Conservation (phyloP, 2,888 invertebrate species). For the Phytoseiulus persimilis region DNA sequence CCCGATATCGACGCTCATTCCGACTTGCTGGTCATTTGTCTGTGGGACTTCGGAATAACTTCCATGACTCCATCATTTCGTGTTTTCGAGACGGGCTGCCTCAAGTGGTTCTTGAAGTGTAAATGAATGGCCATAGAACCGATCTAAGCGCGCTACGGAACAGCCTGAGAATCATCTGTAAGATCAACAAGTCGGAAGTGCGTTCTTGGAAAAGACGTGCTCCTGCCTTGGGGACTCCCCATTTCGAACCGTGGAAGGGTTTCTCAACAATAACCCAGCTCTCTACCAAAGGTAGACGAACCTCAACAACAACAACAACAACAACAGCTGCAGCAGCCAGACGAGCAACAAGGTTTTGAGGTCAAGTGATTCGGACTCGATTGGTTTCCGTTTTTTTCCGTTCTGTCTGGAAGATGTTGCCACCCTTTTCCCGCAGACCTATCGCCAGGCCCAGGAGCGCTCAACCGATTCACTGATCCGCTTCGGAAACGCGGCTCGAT, state of each 20-base stretch:
- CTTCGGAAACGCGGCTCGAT: too few species aligned
- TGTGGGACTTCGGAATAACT: too few species aligned
- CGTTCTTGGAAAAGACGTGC: neutral
- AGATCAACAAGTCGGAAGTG: neutral
- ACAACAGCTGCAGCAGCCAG: neutral
- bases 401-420: too few species aligned
- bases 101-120: neutral
- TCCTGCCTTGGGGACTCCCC: neutral
- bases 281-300: neutral
- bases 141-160: neutral
- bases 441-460: too few species aligned
- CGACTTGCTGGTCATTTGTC: too few species aligned
- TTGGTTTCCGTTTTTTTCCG: neutral
- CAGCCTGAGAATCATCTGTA: neutral
- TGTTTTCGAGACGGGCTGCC: neutral
- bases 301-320: neutral
- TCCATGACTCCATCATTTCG: neutral
- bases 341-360: neutral
- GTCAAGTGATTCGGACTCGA: neutral
- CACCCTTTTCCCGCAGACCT: too few species aligned
- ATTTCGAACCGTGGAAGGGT: neutral
- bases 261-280: neutral
- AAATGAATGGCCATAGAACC: neutral
- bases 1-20: too few species aligned
- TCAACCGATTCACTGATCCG: too few species aligned